Evolutionary conservation across 2,888 invertebrate genomes (phyloP).

Genomic region (Ennomos fuscantarius): DNA sequence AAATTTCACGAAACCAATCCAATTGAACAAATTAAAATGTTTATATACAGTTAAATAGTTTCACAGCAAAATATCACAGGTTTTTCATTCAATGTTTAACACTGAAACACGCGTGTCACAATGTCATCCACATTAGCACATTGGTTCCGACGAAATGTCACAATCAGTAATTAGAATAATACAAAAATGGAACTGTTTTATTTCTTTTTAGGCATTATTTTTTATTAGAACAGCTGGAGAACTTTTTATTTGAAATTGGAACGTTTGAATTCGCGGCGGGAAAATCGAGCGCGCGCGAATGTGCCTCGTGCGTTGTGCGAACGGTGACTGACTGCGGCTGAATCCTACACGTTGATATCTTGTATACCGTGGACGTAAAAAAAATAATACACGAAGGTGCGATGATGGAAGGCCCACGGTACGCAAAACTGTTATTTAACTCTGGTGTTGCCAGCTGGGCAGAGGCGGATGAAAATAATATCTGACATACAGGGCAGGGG

Average conservation of each 20-base stretch:
- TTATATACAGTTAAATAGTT: conserved; percentile 48
- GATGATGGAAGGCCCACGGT: conserved; percentile 72
- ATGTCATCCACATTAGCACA: conserved; percentile 62
- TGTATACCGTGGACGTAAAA: conserved; percentile 69
- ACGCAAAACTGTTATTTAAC: conserved; percentile 71
- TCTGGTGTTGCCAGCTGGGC: conserved; percentile 28
- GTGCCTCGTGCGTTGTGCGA: conserved; percentile 70
- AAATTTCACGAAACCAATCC: conserved; percentile 76
- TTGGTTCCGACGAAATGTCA: conserved; percentile 46
- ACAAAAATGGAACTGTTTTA: conserved; percentile 41
- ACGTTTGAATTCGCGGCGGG: conserved; percentile 73
- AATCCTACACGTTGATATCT: conserved; percentile 70
- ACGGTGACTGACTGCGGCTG: conserved; percentile 75
- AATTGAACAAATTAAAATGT: conserved; percentile 38
- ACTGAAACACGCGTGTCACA: conserved; percentile 57
- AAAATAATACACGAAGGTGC: conserved; percentile 72
- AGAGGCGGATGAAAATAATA: too few relatives aligned
- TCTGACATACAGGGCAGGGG: too few relatives aligned
- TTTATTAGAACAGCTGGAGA: conserved; percentile 47
- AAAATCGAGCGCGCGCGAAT: conserved; percentile 64
- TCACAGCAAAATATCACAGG: conserved; percentile 79
- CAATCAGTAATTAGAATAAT: conserved; percentile 24
- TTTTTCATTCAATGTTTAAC: conserved; percentile 46
- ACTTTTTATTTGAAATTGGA: conserved; percentile 51
- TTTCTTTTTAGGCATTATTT: conserved; percentile 81